These are phyloP conservation scores for Apocrypta bakeri DNA, from an alignment of 1,140 invertebrate genomes.

Conservation along the genomic window DNA sequence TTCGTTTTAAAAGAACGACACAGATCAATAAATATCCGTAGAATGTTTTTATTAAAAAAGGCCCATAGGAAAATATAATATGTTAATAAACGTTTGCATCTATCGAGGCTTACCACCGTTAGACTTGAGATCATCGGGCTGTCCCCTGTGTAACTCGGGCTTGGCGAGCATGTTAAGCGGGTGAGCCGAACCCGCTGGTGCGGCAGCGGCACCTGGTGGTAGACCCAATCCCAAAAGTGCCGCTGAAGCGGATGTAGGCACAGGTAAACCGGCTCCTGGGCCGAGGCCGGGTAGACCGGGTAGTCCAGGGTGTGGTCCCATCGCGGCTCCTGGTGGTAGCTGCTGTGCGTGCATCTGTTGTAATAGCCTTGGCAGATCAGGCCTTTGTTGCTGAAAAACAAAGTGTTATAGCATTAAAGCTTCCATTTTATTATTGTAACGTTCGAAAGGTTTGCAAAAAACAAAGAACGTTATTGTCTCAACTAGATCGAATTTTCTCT, in stretches of 20 bases:
- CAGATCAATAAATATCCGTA: no score
- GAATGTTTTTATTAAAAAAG: no score
- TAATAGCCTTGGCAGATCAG: constrained; percentile 83
- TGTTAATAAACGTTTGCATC: no score
- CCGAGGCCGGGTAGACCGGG: constrained; percentile 70
- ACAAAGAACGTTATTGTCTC: not conserved
- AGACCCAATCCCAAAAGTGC: constrained; percentile 72
- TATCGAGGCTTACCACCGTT: constrained; percentile 79
- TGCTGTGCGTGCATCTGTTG: constrained; percentile 95
- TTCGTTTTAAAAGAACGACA: no score
- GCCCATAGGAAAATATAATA: no score
- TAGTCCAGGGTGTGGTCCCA: constrained; percentile 77
- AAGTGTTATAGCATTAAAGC: no score
- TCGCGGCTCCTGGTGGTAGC: constrained; percentile 83
- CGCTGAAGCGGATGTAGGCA: constrained; percentile 70
- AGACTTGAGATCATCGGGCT: constrained; percentile 78
- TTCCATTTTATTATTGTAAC: not conserved
- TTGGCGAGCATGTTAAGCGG: constrained; percentile 82
- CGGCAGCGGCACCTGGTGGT: constrained; percentile 75
- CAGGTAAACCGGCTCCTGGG: constrained; percentile 70
- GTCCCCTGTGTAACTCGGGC: constrained; percentile 81
- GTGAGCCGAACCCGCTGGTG: constrained; percentile 77
- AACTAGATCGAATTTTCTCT: not conserved
- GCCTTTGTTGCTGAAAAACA: constrained; percentile 83
- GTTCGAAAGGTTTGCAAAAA: constrained; percentile 48